A percentile compares a stretch with the other conserved stretches of the same genome.
Conservation (phyloP, 1,140 invertebrate species). For the Nasonia vitripennis region DNA sequence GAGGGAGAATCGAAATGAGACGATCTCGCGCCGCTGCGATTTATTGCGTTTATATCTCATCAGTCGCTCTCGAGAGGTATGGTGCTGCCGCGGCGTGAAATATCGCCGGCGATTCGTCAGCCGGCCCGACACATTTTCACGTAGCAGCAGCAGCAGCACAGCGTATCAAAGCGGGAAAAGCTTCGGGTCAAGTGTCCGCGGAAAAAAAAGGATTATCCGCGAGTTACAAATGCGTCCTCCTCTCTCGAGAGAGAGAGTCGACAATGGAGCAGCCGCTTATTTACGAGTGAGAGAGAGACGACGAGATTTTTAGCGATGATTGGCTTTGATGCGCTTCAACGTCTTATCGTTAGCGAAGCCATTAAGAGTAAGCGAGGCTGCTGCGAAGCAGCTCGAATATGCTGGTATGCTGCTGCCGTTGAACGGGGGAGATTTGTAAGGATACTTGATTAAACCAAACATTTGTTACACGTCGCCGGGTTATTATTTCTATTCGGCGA, state of each 20-base stretch:
- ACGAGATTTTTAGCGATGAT: slow-evolving; percentile 27
- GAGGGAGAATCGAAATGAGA: neutral
- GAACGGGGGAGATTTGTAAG: slow-evolving; percentile 5
- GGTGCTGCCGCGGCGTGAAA: neutral
- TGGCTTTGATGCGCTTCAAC: slow-evolving; percentile 12
- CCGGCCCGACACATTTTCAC: slow-evolving; percentile 12
- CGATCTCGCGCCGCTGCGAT: neutral
- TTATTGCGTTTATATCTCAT: slow-evolving; percentile 21
- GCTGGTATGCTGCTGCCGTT: neutral
- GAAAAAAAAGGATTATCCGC: slow-evolving; percentile 13
- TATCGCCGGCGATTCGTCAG: slow-evolving; percentile 39
- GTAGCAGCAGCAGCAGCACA: neutral
- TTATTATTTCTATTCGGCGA: neutral
- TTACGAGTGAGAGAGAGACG: neutral
- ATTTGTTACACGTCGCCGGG: slow-evolving; percentile 2
- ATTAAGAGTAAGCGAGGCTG: neutral
- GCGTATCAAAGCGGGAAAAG: neutral
- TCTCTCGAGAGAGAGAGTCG: neutral
- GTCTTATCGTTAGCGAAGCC: slow-evolving; percentile 19
- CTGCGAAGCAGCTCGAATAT: neutral
- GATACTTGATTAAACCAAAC: slow-evolving; percentile 19
- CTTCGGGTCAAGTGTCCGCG: neutral
- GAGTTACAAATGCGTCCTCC: neutral
- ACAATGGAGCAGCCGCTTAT: neutral
- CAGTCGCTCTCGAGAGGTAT: neutral